Conservation (phyloP, 2,113 vertebrate genomes). For the Lutjanus erythropterus region DNA sequence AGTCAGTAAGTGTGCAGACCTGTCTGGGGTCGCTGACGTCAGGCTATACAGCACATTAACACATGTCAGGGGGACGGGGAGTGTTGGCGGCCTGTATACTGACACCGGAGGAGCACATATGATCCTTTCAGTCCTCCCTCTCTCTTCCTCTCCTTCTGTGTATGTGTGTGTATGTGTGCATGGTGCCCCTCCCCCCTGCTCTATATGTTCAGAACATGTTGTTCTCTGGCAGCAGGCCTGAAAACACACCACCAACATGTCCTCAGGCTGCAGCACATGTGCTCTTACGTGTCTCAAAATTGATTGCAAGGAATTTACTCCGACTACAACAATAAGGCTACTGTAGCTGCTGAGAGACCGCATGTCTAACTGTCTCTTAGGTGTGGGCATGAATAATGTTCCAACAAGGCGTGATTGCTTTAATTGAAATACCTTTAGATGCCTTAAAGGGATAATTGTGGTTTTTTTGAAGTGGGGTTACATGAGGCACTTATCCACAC, state of each 20-base stretch:
- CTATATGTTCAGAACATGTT: conserved; percentile 45
- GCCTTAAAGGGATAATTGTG: no score
- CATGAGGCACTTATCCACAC: no score
- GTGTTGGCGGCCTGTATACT: background rate
- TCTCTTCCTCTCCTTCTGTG: background rate
- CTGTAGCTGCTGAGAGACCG: background rate
- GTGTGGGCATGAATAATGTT: no score
- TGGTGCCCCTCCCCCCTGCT: background rate
- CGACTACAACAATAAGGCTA: no score
- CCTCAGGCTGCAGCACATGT: background rate
- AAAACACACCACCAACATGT: background rate
- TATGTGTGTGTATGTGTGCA: background rate
- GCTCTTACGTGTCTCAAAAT: background rate
- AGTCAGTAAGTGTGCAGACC: background rate
- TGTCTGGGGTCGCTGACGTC: background rate
- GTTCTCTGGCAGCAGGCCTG: conserved; percentile 39
- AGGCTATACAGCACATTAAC: background rate
- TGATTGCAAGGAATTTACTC: background rate
- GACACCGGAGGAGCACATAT: background rate
- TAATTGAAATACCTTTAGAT: no score
- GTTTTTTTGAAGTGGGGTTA: no score
- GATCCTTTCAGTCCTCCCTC: background rate
- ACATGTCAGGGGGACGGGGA: background rate
- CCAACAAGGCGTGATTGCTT: no score
- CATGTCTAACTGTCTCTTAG: background rate